Evolutionary conservation across 2,888 invertebrate genomes (phyloP), one percentile per base, ranked within the genome.

Genomic region (Erannis defoliaria): DNA sequence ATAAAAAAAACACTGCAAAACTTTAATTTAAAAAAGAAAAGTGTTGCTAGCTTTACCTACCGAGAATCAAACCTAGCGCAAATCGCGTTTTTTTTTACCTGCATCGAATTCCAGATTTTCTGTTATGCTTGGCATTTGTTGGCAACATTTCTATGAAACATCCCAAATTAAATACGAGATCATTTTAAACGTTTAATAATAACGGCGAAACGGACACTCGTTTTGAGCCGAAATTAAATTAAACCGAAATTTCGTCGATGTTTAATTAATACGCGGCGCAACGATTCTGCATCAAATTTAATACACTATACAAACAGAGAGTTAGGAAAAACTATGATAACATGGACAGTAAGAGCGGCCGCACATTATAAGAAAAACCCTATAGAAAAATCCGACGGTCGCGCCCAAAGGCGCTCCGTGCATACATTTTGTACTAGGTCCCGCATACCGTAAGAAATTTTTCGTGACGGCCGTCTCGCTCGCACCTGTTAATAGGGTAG

Each of bases 151-250:
- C 37, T 5, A 37, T 35, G 23, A 19, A 31, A 35, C 35, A 54
- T 33, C 40, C 37, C 2, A 53, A 56, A 56, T 55, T 61, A 40
- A 66, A 58, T 56, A 23, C 37, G 42, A 42, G 55, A 42, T 64
- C 55, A 55, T 64, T 23, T 49, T 46, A 42, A 50, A 49, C 51
- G 57, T 57, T 62, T 53, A 51, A 63, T 62, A 56, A 54, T 53
- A 61, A 61, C 55, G 50, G 45, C 37, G 45, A 50, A 55, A 66
- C 49, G 51, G 51, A 58, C 62, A 62, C 56, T 63, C 58, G 53
- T 62, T 59, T 57, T 43, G 19, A 46, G 29, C 18, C 42, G 45
- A 42, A 66, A 58, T 66, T 68, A 55, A 62, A 68, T 66, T 66
- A 58, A 65, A 43, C 62, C 43, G 60, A 49, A 62, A 64, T 58